Percentiles rank a stretch among this genome's conserved stretches.
These are phyloP conservation scores for Sigmodon hispidus DNA, from an alignment of 2,113 vertebrate genomes.

Conservation along the genomic window DNA sequence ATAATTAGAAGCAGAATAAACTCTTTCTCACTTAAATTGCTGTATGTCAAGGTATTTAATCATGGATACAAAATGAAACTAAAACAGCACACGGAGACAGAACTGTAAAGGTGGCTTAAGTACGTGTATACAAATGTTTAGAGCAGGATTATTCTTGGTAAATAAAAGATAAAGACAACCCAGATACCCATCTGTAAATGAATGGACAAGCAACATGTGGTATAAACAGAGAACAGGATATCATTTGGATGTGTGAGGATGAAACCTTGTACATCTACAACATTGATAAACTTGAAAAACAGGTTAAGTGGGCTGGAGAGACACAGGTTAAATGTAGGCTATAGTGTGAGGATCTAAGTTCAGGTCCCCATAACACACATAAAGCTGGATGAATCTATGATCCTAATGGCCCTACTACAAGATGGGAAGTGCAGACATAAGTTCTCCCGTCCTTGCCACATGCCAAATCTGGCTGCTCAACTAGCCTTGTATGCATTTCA, in stretches of 20 bases:
- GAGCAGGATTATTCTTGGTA: background rate
- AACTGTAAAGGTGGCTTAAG: background rate
- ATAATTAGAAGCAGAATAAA: background rate
- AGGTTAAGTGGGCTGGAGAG: background rate
- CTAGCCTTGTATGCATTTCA: background rate
- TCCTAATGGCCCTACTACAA: background rate
- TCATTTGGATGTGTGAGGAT: background rate
- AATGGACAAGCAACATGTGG: background rate
- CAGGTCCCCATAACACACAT: background rate
- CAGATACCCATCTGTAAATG: background rate
- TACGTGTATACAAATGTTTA: background rate
- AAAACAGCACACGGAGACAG: background rate
- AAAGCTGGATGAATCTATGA: too few relatives aligned
- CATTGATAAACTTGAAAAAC: background rate
- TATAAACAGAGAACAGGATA: background rate
- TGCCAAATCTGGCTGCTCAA: background rate
- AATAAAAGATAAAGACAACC: background rate
- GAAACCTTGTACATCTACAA: background rate
- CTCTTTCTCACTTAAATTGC: background rate
- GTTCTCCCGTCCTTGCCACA: background rate
- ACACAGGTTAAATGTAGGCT: background rate
- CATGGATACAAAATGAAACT: background rate
- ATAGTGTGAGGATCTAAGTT: background rate
- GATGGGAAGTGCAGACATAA: background rate
- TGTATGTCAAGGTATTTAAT: background rate